A percentile compares a stretch with the other conserved stretches of the same genome.
Evolutionary conservation across 2,888 invertebrate species (phyloP).

Genomic region (Eremobia ochroleuca): DNA sequence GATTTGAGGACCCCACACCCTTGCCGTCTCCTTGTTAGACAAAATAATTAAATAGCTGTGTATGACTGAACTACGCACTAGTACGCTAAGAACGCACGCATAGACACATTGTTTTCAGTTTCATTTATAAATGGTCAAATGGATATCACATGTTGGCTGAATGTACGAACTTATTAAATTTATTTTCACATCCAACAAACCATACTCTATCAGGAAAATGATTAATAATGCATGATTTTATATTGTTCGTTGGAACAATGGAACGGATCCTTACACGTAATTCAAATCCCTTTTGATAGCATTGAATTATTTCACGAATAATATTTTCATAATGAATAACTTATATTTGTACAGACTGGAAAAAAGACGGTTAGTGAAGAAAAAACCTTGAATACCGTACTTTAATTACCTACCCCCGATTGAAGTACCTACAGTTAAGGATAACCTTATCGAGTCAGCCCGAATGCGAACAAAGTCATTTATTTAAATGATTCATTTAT

Average conservation of each 20-base stretch:
- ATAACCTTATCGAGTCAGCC: neutral
- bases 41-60: neutral
- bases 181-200: constrained; percentile 24
- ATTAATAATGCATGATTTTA: constrained; percentile 43
- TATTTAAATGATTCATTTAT: neutral
- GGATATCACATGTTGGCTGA: neutral
- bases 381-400: neutral
- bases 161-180: neutral
- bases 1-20: too few relatives aligned
- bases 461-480: neutral
- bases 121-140: constrained; percentile 21
- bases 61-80: neutral
- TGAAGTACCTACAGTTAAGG: neutral
- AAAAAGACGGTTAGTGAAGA: neutral
- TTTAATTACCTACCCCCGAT: constrained; percentile 10
- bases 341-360: neutral
- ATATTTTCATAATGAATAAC: constrained; percentile 22
- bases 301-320: constrained; percentile 38
- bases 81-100: too few relatives aligned
- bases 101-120: neutral
- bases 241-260: constrained; percentile 43
- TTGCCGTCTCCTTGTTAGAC: too few relatives aligned
- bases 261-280: constrained; percentile 1
- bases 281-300: constrained; percentile 22
- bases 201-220: constrained; percentile 9